Percentiles rank a stretch among this genome's conserved stretches.
phyloP scores from a whole-genome alignment of 2,888 invertebrate genomes.

The Cordilura impudica region DNA sequence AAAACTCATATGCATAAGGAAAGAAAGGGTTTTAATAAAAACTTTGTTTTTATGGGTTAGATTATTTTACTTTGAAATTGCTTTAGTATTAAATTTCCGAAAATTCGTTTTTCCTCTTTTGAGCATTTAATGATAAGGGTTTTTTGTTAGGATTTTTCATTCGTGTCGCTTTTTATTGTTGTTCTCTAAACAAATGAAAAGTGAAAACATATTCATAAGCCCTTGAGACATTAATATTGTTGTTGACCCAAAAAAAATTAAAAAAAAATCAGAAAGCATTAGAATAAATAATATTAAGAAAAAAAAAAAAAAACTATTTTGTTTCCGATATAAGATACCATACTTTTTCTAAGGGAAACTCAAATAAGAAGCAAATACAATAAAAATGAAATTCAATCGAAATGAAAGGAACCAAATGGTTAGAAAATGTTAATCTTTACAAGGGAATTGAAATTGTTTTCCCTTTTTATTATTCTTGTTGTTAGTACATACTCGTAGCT shows the following conservation, averaged over 20 bases:
- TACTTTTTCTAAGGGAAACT: neutral
- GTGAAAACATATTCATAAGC: constrained; percentile 54
- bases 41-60: neutral
- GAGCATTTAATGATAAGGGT: neutral
- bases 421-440: constrained; percentile 30
- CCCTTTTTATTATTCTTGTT: neutral
- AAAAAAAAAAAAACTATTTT: neutral
- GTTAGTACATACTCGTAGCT: neutral
- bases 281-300: neutral
- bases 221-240: constrained; percentile 60
- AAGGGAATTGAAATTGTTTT: neutral
- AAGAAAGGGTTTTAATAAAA: neutral
- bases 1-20: neutral
- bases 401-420: neutral
- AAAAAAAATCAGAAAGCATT: constrained; percentile 6
- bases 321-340: neutral
- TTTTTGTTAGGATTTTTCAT: neutral
- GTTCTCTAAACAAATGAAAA: constrained; percentile 27
- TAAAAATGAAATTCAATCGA: constrained; percentile 6
- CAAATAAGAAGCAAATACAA: neutral
- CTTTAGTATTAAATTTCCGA: neutral
- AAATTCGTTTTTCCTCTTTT: neutral
- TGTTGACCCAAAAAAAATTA: constrained; percentile 56
- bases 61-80: neutral
- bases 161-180: neutral